These are phyloP conservation scores for Euleptes europaea DNA, from an alignment of 2,113 vertebrate species.

Conservation along the genomic window DNA sequence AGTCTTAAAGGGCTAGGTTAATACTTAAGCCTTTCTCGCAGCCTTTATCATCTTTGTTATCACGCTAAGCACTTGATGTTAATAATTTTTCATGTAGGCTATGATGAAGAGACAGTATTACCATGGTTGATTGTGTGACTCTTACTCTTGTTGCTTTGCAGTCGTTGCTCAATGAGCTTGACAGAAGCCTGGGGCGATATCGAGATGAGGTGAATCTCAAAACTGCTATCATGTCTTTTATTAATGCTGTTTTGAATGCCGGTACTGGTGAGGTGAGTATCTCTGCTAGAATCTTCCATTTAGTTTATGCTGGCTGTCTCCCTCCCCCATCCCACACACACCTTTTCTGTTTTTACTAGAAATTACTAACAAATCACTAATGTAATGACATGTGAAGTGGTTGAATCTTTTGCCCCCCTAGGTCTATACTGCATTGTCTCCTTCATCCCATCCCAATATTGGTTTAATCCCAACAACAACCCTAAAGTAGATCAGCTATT, in stretches of 20 bases:
- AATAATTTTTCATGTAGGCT: background rate
- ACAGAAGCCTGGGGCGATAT: slow-evolving; percentile 91
- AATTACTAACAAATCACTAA: background rate
- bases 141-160: slow-evolving; percentile 61
- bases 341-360: slow-evolving; percentile 9
- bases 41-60: background rate
- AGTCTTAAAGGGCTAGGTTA: background rate
- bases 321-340: background rate
- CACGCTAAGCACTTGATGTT: background rate
- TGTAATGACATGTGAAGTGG: background rate
- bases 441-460: background rate
- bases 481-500: background rate
- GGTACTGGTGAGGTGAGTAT: slow-evolving; percentile 91
- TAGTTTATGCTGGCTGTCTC: background rate
- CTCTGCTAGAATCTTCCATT: slow-evolving; percentile 6
- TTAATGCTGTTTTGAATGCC: slow-evolving; percentile 95
- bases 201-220: slow-evolving; percentile 96
- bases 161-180: slow-evolving; percentile 92
- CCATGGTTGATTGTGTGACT: background rate
- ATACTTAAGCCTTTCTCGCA: background rate
- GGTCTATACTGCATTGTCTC: background rate
- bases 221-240: slow-evolving; percentile 98
- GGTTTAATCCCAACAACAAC: background rate
- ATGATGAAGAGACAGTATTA: background rate
- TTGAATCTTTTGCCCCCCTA: background rate